Percentiles rank a stretch among this genome's conserved stretches.
Evolutionary conservation across 2,113 vertebrate species (phyloP).

Genomic region (Phaethornis superciliosus): DNA sequence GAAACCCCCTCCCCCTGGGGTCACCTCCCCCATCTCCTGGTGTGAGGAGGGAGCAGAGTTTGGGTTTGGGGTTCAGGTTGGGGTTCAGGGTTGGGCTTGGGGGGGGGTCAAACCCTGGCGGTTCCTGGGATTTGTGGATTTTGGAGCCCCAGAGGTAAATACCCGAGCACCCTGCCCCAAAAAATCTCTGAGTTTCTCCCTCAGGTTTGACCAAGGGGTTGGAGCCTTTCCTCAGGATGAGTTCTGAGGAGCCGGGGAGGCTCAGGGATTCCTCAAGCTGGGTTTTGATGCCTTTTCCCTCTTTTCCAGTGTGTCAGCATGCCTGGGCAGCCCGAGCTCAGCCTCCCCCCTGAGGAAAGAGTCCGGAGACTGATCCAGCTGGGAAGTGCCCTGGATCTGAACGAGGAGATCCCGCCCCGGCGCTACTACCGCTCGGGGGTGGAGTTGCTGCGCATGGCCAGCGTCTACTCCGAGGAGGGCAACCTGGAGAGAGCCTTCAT

Average conservation of each 20-base stretch:
- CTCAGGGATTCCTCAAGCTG: fast-evolving
- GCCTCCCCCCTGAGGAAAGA: slow-evolving; percentile 86
- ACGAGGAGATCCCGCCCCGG: slow-evolving; percentile 87
- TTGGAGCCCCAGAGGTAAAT: not conserved
- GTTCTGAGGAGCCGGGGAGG: not conserved
- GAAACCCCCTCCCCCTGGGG: not conserved
- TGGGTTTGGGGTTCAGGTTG: too few species aligned
- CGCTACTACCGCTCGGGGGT: slow-evolving; percentile 95
- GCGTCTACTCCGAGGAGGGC: slow-evolving; percentile 89
- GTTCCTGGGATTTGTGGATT: too few species aligned
- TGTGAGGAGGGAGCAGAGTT: too few species aligned
- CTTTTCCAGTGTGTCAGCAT: slow-evolving; percentile 67
- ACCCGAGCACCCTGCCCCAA: not conserved
- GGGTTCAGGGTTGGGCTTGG: too few species aligned
- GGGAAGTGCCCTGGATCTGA: slow-evolving; percentile 89
- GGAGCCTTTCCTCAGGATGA: fast-evolving
- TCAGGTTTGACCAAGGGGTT: not conserved
- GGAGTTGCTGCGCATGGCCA: slow-evolving; percentile 95
- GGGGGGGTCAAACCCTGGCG: not conserved
- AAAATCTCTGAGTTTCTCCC: not conserved
- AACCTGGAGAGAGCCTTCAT: slow-evolving; percentile 92
- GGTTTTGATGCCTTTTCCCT: not conserved
- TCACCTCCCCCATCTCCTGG: fast-evolving
- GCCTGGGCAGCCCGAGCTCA: slow-evolving; percentile 78
- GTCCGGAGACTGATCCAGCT: slow-evolving; percentile 87